phyloP scores from a whole-genome alignment of 1,140 invertebrate genomes.

The Diorhabda elongata region DNA sequence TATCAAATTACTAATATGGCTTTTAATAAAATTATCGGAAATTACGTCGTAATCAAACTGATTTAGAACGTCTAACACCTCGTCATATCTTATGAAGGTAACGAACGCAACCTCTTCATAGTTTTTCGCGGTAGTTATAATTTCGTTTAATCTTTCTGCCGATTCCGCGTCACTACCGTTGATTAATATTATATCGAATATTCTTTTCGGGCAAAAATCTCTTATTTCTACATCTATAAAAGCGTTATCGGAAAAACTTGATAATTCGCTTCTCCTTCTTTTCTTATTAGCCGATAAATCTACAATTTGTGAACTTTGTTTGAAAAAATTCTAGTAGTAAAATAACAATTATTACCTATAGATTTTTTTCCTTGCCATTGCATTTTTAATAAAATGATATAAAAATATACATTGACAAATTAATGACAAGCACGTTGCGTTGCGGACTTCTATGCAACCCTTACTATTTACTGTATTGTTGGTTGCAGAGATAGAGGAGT shows the following conservation, averaged over 20 bases:
- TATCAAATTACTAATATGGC: conserved; percentile 12
- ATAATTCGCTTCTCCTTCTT: not conserved
- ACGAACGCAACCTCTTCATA: conserved; percentile 24
- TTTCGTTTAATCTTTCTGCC: conserved; percentile 7
- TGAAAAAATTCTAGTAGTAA: too few species aligned
- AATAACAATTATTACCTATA: too few species aligned
- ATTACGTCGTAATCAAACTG: conserved; percentile 7
- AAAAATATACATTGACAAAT: too few species aligned
- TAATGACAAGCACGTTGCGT: too few species aligned
- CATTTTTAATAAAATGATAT: too few species aligned
- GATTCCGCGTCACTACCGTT: conserved; percentile 13
- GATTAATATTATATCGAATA: conserved; percentile 26
- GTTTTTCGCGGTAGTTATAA: conserved; percentile 10
- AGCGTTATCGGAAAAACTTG: not conserved
- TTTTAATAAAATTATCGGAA: conserved; percentile 15
- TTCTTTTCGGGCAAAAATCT: conserved; percentile 22
- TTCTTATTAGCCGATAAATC: not conserved
- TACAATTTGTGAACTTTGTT: not conserved
- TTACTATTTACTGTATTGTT: too few species aligned
- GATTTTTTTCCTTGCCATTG: too few species aligned
- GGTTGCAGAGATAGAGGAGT: too few species aligned
- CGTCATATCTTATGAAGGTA: conserved; percentile 25
- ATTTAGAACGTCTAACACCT: conserved; percentile 20
- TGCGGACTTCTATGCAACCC: too few species aligned
- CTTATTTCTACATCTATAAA: conserved; percentile 15